phyloP scores from a whole-genome alignment of 2,113 vertebrate genomes.

The Aplodontia rufa region DNA sequence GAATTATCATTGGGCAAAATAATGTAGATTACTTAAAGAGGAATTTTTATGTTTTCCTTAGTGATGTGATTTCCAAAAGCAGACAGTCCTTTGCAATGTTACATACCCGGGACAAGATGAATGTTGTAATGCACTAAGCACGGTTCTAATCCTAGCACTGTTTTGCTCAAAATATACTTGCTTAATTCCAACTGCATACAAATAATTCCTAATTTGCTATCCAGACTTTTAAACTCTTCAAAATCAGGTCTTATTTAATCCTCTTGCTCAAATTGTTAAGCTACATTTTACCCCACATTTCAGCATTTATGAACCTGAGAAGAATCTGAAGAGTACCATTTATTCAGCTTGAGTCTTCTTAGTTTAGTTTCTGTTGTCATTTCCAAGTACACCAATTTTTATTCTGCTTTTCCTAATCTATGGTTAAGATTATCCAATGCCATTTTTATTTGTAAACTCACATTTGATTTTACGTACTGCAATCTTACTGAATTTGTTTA shows the following conservation, averaged over 20 bases:
- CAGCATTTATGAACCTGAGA: background rate
- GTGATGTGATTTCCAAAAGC: background rate
- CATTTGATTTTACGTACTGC: background rate
- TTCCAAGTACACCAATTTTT: background rate
- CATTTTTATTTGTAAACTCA: background rate
- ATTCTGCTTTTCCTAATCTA: background rate
- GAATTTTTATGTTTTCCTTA: background rate
- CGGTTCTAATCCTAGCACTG: background rate
- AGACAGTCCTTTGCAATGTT: background rate
- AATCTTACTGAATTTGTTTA: background rate
- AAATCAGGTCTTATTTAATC: background rate
- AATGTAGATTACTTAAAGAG: background rate
- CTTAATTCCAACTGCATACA: background rate
- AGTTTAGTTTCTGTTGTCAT: background rate
- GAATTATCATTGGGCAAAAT: background rate
- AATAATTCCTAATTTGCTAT: background rate
- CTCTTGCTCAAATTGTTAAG: background rate
- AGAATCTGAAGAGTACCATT: background rate
- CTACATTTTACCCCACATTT: fast-evolving
- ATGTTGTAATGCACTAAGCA: background rate
- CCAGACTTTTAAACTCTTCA: background rate
- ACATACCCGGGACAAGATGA: background rate
- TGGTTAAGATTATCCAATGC: background rate
- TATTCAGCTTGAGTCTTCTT: background rate
- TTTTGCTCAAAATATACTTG: background rate